Base-by-base conservation (phyloP, 2,113 vertebrate species). In the Trochalopteron elliotii region DNA sequence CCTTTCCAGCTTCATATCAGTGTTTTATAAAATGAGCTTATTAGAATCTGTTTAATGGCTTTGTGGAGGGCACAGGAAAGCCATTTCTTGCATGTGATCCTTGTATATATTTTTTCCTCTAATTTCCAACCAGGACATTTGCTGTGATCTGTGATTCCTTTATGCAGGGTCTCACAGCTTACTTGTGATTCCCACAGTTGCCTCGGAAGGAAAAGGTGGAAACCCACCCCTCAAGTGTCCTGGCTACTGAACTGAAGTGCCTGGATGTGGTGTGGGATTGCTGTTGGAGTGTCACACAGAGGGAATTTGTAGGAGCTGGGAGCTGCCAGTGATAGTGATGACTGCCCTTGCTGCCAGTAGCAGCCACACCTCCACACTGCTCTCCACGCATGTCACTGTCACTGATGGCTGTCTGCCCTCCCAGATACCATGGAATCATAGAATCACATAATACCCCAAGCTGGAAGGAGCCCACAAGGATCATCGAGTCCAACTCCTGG, bases 181-280 rank as follows among this genome's bases (percentile, higher is more conserved):
- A 45, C 31, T 40, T 22, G 40, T 30, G 55, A 45, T 28, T 25
- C n/a, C 60, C 39, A n/a, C 49, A 53, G 5, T 4, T 37, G 30
- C 9, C 53, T 56, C 59, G 52, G 47, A 56, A 76, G 52, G 53
- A 89, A 39, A 24, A 25, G 19, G 2, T 61, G 30, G 45, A 85
- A 45, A 13, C 7, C 13, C 8, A 45, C 21, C 7, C 13, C 8
- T 9, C 5, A 0, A 39, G 15, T 4, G 1, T 50, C 47, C n/a
- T 56, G 19, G 37, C 25, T 68, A 12, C 75, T 57, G 40, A 85
- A 52, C 42, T 2, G 4, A 57, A 23, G n/a, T 47, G 3, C 37
- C 37, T 50, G 64, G 64, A 52, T 3, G 4, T 37, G 59, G 14
- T 44, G 13, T 47, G 55, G 65, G 76, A 47, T 77, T 72, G 70